Evolutionary conservation across 2,888 invertebrate species (phyloP).

Genomic region (Lagria hirta): DNA sequence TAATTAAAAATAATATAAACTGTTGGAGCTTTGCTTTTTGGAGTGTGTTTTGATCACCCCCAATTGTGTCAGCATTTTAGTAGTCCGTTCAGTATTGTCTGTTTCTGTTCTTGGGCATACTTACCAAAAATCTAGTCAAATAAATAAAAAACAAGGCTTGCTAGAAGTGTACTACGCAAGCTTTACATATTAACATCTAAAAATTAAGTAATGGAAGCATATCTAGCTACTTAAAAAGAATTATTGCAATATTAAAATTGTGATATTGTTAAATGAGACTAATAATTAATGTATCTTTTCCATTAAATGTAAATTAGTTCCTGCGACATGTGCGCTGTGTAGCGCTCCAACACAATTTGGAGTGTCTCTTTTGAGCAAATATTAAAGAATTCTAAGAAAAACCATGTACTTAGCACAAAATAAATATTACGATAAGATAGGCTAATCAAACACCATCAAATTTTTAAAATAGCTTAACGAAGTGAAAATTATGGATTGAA

Average conservation of each 20-base stretch:
- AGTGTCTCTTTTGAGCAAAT: conserved; percentile 27
- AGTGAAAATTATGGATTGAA: conserved; percentile 28
- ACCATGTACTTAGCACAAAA: conserved; percentile 53
- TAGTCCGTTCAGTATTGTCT: conserved; percentile 34
- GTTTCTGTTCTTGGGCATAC: conserved; percentile 33
- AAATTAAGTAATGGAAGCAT: conserved; percentile 50
- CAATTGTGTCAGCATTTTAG: conserved; percentile 29
- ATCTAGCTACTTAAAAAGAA: conserved; percentile 50
- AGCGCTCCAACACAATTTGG: conserved; percentile 21
- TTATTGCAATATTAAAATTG: conserved; percentile 56
- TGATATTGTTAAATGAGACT: conserved; percentile 56
- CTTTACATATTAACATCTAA: conserved; percentile 32
- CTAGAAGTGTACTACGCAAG: conserved; percentile 32
- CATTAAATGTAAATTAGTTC: conserved; percentile 52
- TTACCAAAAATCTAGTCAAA: conserved; percentile 36
- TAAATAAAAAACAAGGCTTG: conserved; percentile 31
- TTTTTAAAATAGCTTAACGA: conserved; percentile 18
- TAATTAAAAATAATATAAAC: too few species aligned
- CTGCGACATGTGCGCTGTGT: conserved; percentile 36
- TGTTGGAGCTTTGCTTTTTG: conserved; percentile 14
- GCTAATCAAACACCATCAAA: conserved; percentile 38
- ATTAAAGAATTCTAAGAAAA: conserved; percentile 31
- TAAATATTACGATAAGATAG: conserved; percentile 39
- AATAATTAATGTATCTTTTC: conserved; percentile 51
- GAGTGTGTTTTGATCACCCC: conserved; percentile 11